Evolutionary conservation across 2,888 invertebrate species (phyloP), one percentile per base, ranked within the genome.

Genomic region (Lepidocyrtoides sp.): DNA sequence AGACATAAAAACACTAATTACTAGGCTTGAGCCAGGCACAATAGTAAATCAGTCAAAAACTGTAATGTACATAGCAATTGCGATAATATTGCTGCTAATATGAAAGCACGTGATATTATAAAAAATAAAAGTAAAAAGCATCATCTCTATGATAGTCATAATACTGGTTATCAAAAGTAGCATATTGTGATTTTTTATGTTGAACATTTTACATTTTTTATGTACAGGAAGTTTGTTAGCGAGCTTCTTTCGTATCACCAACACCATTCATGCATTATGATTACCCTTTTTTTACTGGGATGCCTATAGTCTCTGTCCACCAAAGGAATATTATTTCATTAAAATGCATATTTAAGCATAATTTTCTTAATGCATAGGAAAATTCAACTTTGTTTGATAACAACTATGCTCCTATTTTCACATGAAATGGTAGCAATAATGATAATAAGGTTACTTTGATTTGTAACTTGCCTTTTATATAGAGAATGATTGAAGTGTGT

Each of bases 211-310:
- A n/a, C n/a, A 72, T 20, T 17, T 72, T 51, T 82, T 60, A 60
- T 60, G 82, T 60, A 82, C 82, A 82, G 82, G 82, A 82, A 82
- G 82, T 82, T 82, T 82, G 60, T 60, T 60, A 63, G 60, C 20
- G 32, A 44, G 66, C 26, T 83, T 83, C 66, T 83, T 63, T 66
- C 83, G 32, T 83, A 69, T 83, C 69, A 83, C 32, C 44, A 23
- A 44, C 72, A 75, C 41, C 44, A 44, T 44, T 41, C 41, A 44
- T 44, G 17, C 66, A 66, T 66, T 66, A 66, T n/a, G 60, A 66
- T 66, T 29, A 32, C 14, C n/a, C n/a, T 32, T 26, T 66, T 66
- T 60, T 23, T 23, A 66, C 66, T 29, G 66, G 32, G 29, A 66
- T 7, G 3, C n/a, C n/a, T n/a, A n/a, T n/a, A n/a, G n/a, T n/a